phyloP scores from a whole-genome alignment of 2,113 vertebrate genomes.

The Solenodon paradoxus region DNA sequence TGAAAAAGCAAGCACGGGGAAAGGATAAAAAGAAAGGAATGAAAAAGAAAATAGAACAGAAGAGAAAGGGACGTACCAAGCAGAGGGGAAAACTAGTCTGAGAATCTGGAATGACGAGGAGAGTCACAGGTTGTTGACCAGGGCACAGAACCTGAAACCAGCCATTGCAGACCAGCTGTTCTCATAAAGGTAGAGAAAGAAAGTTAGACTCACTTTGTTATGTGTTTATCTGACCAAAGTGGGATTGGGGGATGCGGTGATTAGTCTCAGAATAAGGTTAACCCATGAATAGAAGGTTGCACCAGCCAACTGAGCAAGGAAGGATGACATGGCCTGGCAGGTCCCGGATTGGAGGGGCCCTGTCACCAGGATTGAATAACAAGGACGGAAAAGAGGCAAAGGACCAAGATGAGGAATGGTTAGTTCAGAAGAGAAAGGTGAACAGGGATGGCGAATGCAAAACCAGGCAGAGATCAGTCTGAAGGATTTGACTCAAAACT shows the following conservation, averaged over 20 bases:
- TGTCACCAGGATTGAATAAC: background rate
- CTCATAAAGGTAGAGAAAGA: background rate
- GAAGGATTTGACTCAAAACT: background rate
- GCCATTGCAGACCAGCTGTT: rapidly evolving
- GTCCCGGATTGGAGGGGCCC: background rate
- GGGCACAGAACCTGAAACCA: background rate
- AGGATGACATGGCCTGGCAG: background rate
- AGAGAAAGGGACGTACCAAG: background rate
- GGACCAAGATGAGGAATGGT: background rate
- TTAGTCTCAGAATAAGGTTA: background rate
- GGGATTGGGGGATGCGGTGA: too few relatives aligned
- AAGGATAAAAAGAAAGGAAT: background rate
- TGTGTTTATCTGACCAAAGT: background rate
- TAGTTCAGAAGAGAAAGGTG: background rate
- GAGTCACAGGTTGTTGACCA: rapidly evolving
- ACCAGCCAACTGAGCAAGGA: background rate
- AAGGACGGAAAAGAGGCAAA: background rate
- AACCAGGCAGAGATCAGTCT: background rate
- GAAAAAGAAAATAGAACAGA: background rate
- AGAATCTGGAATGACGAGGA: background rate
- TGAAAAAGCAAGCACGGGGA: background rate
- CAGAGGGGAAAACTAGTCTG: background rate
- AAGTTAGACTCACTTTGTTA: background rate
- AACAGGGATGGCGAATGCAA: background rate
- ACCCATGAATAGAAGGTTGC: background rate